Conservation (phyloP, 2,113 vertebrate genomes). For the Eurypyga helias region DNA sequence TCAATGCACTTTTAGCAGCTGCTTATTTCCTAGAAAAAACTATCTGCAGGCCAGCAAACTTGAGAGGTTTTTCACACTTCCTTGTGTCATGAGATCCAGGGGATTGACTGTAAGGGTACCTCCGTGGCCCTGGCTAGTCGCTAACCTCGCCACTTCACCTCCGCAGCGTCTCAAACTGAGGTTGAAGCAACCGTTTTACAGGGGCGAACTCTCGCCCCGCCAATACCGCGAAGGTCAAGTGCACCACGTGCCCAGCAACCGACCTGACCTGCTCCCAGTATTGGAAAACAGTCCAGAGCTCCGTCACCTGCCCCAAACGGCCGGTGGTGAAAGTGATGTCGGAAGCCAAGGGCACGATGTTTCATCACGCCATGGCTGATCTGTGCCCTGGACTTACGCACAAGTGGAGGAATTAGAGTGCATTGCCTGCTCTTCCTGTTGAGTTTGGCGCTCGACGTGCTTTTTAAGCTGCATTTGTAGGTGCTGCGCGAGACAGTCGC, state of each 20-base stretch:
- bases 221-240: background rate
- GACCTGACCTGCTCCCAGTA: background rate
- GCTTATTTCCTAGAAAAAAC: background rate
- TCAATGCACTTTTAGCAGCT: background rate
- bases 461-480: slow-evolving; percentile 8
- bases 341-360: background rate
- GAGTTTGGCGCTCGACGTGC: background rate
- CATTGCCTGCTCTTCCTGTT: background rate
- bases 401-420: background rate
- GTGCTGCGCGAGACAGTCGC: background rate
- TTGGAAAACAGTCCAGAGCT: background rate
- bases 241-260: background rate
- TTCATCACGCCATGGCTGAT: background rate
- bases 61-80: background rate
- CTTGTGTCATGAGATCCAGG: background rate
- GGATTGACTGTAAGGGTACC: background rate
- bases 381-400: background rate
- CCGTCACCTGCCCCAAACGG: background rate
- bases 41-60: background rate
- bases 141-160: background rate
- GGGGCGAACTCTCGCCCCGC: background rate
- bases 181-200: background rate
- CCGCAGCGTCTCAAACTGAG: background rate
- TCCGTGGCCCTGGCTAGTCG: background rate
- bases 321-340: background rate